Evolutionary conservation across 2,888 invertebrate genomes (phyloP), one percentile per base, ranked within the genome.

Genomic region (Platypus cylindrus): DNA sequence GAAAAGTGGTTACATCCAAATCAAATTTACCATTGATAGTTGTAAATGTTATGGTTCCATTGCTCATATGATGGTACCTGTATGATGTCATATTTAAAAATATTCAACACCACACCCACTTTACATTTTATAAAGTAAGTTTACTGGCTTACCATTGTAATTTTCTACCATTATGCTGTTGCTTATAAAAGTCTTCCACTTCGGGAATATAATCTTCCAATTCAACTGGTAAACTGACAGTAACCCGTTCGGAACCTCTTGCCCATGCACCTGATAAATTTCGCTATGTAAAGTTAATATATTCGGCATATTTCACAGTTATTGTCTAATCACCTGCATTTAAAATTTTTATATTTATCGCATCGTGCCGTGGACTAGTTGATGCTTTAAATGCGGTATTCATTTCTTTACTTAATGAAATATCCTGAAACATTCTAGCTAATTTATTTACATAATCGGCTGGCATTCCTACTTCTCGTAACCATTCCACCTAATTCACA

Each of bases 161-260:
- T 61, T 97, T 97, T 36, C 98, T 71, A 5, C 98, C 98, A 51
- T 85, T 91, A 67, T 98, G 97, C 62, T 95, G 94, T 55, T 83
- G 87, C 60, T 89, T 84, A 61, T 98, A 98, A 66, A 97, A 97
- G 46, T 95, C 94, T 65, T 98, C 98, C 15, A 98, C 89, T 65
- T 98, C 95, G 2, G 97, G 97, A 54, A 98, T 94, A 60, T 94
- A 94, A 62, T 99, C 98, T 64, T 99, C 98, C 48, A 98, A 65
- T 64, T 98, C 97, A 52, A 93, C 73, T 12, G 98, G 98, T 53
- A 98, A 73, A 59, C 94, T 90, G 11, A 98, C 94, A 2, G 91
- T 84, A 3, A 94, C 87, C 43, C 93, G 71, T 61, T 97, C 95
- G 38, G 89, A 89, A 30, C 91, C 89, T 42, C 90, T 71, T 0